Base-by-base conservation (phyloP, 2,888 invertebrate species). In the Lucinisca nassula region DNA sequence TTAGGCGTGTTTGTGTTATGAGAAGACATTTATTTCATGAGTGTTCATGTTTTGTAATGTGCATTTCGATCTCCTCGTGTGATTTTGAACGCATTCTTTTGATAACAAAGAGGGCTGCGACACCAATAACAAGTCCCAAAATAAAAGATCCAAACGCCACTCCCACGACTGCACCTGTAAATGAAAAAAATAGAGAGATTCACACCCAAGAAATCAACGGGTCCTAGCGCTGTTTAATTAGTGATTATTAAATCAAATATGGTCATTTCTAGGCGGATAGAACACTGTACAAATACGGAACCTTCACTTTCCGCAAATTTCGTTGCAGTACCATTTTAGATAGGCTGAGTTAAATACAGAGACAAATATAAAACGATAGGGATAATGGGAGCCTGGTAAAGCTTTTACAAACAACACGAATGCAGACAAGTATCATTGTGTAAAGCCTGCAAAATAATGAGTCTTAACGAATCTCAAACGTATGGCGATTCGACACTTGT, bases 121-220 rank as follows among this genome's bases (percentile, higher is more conserved):
- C 82, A 0, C 88, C 88, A 6, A 85, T n/a, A 17, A 88, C 27
- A 8, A 88, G 30, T 6, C 88, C 88, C 10, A 85, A 32, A 35
- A 72, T 45, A 61, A 88, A 88, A 24, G 82, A 83, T 8, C 80
- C 85, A 14, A 83, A 61, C 2, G 85, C 77, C 30, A 80, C 51
- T 14, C 88, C 88, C 30, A 67, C 81, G 30, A 73, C 45, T 4
- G 51, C 49, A 27, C 88, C 88, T 88, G 70, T 38, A 35, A 76
- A 10, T n/a, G 35, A 40, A 27, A 70, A 67, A 70, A 12, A 30
- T 17, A 17, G 45, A 45, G 17, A 45, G 10, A 45, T 45, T 8
- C 45, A 12, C 45, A 45, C 45, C 45, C 45, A 45, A 12, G 45
- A 8, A 45, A 17, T 45, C 8, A 8, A 45, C 45, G 17, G 45